Evolutionary conservation across 2,113 vertebrate species (phyloP), one percentile per base, ranked within the genome.

Genomic region (Himantopus leucocephalus): DNA sequence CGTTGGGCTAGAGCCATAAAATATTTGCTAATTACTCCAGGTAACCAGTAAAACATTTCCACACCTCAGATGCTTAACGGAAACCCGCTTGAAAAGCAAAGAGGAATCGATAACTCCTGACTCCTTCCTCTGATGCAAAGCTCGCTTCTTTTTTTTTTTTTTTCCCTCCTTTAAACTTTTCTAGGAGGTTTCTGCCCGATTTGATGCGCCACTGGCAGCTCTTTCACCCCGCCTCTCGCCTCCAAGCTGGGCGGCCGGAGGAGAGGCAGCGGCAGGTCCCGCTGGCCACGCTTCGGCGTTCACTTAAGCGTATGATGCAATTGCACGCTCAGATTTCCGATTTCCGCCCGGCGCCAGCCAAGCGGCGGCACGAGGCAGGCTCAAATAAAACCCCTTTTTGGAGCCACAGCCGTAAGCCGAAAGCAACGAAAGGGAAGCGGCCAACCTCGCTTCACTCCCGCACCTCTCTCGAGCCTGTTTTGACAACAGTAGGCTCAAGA

Each of bases 381-480:
- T 37, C 77, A n/a, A 35, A 62, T 7, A 35, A 77, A 48, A 30
- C 14, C 7, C 21, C 32, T 43, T 68, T 45, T 5, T 11, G 39
- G 58, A 66, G 77, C 37, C 64, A 9, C 39, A 43, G 67, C 35
- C n/a, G 73, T 11, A 34, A 64, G 73, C 56, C 23, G 60, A 66
- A 70, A 81, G 92, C 59, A 20, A 39, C 0, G 18, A 29, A 72
- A 79, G 11, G 30, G 84, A 71, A 89, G 72, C 39, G 4, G 2
- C 67, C 4, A 1, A 37, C 11, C 67, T 58, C 43, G 6, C 63
- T 41, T 53, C 18, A 20, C 55, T 50, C 19, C 19, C 21, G 23
- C 4, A 0, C 41, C 6, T 56, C 43, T 63, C 72, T 62, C 0
- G 0, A 64, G 37, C 53, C 53, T 0, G 0, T 30, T 58, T 4